Evolutionary conservation across 2,113 vertebrate species (phyloP).

Genomic region (Ceratotherium simum): DNA sequence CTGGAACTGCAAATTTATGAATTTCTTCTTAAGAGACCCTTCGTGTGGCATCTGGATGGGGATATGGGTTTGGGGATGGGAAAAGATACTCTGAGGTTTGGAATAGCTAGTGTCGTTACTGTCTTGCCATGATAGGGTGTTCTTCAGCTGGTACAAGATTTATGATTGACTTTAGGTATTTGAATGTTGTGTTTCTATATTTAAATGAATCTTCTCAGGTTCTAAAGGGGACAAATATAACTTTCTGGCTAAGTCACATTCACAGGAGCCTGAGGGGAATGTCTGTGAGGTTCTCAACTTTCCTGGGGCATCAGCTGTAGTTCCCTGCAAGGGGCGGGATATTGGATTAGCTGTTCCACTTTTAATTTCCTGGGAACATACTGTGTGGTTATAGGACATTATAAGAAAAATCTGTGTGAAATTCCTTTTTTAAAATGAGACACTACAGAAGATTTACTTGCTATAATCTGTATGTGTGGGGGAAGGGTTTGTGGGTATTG

Average conservation of each 20-base stretch:
- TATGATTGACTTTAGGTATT: neutral
- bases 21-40: neutral
- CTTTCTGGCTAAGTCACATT: neutral
- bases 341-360: constrained; percentile 28
- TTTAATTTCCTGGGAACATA: constrained; percentile 65
- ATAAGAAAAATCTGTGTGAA: neutral
- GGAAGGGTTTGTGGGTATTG: neutral
- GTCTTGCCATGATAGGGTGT: neutral
- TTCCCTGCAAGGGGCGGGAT: constrained; percentile 40
- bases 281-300: neutral
- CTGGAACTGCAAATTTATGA: neutral
- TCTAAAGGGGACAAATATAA: neutral
- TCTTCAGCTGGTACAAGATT: constrained; percentile 28
- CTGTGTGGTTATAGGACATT: constrained; percentile 13
- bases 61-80: neutral
- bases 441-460: neutral
- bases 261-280: neutral
- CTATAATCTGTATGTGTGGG: neutral
- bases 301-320: neutral
- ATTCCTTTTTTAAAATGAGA: constrained; percentile 30
- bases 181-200: neutral
- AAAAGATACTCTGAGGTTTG: neutral
- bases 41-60: neutral
- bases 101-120: neutral
- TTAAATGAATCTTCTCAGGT: neutral